Evolutionary conservation across 2,888 invertebrate genomes (phyloP), one percentile per base, ranked within the genome.

Genomic region (Leptarthrus brevirostris): DNA sequence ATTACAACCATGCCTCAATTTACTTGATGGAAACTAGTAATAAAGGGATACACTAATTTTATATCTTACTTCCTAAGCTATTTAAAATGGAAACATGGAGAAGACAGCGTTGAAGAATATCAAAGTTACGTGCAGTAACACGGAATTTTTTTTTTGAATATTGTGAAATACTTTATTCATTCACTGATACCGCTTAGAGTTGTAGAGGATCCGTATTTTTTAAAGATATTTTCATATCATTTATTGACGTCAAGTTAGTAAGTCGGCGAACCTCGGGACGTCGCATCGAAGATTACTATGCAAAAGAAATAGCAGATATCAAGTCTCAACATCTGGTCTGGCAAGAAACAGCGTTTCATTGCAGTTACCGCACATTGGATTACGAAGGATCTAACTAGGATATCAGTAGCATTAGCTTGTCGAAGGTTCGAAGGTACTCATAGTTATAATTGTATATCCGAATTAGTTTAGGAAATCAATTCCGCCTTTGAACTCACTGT

Each of bases 291-390:
- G n/a, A 20, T 0, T 4, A 20, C n/a, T 69, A 20, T 2, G 14
- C 16, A 20, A 22, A 47, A 6, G 20, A 22, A n/a, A 26, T 47
- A 14, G 12, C 5, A 20, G 1, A 40, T 8, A 22, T 69, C 24
- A 69, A 69, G 47, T 22, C n/a, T 3, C n/a, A n/a, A n/a, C 74
- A 77, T 80, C 26, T 79, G 79, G 79, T 78, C 79, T 6, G 66
- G 77, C 1, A 73, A 75, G 58, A 76, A 71, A 73, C 72, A 76
- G 73, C 78, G 78, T 75, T 78, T 77, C 71, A 24, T 80, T n/a
- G 78, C 79, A 2, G 75, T 80, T 2, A 79, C 78, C 8, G 73
- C 34, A 26, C 79, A 79, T 53, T 80, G 78, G 79, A 78, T 79
- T 40, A 12, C 26, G 16, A 34, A 36, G 14, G 74, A 75, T 58